Conservation (phyloP, 2,797 vertebrate species). For the Lindbergichthys nudifrons region DNA sequence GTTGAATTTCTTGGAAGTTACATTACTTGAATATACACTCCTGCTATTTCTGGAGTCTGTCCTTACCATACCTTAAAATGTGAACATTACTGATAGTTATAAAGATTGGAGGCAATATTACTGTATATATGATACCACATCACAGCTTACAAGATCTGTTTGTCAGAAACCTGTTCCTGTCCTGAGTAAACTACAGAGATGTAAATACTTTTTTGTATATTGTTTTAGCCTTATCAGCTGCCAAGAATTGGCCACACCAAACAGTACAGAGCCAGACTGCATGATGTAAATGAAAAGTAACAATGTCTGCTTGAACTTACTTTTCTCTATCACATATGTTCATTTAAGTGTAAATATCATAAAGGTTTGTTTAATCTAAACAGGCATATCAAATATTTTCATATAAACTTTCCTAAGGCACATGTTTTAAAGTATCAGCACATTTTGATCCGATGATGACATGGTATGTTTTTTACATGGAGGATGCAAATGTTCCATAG, state of each 20-base stretch:
- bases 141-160: neutral
- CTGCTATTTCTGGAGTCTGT: neutral
- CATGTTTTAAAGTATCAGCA: neutral
- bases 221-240: slow-evolving; percentile 2
- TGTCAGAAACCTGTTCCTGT: neutral
- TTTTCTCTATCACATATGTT: neutral
- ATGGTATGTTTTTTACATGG: slow-evolving; percentile 16
- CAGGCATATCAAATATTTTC: neutral
- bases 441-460: slow-evolving; percentile 1
- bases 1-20: neutral
- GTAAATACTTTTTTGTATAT: neutral
- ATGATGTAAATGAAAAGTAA: neutral
- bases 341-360: neutral
- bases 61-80: neutral
- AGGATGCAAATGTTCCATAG: slow-evolving; percentile 23
- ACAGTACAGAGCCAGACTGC: neutral
- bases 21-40: neutral
- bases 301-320: neutral
- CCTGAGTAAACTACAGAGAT: neutral
- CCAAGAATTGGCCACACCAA: neutral
- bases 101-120: neutral
- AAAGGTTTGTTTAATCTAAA: neutral
- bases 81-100: neutral
- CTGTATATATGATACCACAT: neutral
- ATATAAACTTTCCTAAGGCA: neutral